phyloP scores from a whole-genome alignment of 2,888 invertebrate species.

The Pseudanteris insignis region DNA sequence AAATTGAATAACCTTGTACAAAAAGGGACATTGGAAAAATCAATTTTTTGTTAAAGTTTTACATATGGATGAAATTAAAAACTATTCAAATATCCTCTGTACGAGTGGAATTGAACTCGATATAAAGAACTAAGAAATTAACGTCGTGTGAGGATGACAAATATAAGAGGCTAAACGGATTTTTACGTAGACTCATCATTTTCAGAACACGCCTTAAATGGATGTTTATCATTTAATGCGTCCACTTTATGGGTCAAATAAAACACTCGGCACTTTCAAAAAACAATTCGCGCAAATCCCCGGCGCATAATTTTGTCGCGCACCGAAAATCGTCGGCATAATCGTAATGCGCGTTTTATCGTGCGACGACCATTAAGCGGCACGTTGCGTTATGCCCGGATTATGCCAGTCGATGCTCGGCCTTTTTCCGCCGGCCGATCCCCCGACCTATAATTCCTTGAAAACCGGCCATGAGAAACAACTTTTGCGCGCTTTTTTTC shows the following conservation, averaged over 20 bases:
- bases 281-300: slow-evolving; percentile 18
- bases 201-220: too few relatives aligned
- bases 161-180: too few relatives aligned
- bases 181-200: too few relatives aligned
- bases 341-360: slow-evolving; percentile 31
- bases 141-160: too few relatives aligned
- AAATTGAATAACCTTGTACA: too few relatives aligned
- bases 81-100: too few relatives aligned
- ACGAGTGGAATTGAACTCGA: too few relatives aligned
- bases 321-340: slow-evolving; percentile 14
- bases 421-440: slow-evolving; percentile 7
- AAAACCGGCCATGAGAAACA: slow-evolving; percentile 26
- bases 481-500: slow-evolving; percentile 25
- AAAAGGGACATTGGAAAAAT: too few relatives aligned
- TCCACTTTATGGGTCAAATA: slow-evolving; percentile 16
- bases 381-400: slow-evolving; percentile 20
- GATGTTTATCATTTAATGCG: too few relatives aligned
- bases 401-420: slow-evolving; percentile 18
- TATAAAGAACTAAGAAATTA: too few relatives aligned
- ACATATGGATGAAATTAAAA: too few relatives aligned
- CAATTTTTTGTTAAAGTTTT: too few relatives aligned
- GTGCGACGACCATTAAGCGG: slow-evolving; percentile 14
- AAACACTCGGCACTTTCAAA: slow-evolving; percentile 3
- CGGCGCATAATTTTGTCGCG: slow-evolving; percentile 6
- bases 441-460: slow-evolving; percentile 25